Conservation (phyloP, 2,797 vertebrate genomes). For the Premnoplex brunnescens region DNA sequence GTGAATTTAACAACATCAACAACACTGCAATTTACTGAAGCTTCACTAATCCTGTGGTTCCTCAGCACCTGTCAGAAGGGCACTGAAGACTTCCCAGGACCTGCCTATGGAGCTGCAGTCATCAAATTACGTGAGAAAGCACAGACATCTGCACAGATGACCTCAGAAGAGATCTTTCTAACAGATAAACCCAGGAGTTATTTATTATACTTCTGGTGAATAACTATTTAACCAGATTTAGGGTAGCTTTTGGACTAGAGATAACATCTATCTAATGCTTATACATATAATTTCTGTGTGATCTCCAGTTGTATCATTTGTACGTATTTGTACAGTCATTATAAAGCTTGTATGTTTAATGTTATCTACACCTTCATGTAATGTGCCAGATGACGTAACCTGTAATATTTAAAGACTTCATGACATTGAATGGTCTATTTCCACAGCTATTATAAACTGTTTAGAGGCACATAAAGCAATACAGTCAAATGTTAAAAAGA, state of each 20-base stretch:
- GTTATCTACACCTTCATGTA: slow-evolving; percentile 5
- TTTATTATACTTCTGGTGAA: slow-evolving; percentile 41
- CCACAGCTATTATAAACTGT: slow-evolving; percentile 35
- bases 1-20: background rate
- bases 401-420: background rate
- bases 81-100: slow-evolving; percentile 11
- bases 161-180: slow-evolving; percentile 42
- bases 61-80: slow-evolving; percentile 47
- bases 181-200: slow-evolving; percentile 51
- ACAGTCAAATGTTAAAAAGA: background rate
- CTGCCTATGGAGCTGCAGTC: slow-evolving; percentile 12
- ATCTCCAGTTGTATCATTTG: slow-evolving; percentile 42
- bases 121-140: slow-evolving; percentile 47
- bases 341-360: background rate
- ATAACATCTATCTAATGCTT: slow-evolving; percentile 47
- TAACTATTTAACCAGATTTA: slow-evolving; percentile 47
- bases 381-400: slow-evolving; percentile 13
- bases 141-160: slow-evolving; percentile 44
- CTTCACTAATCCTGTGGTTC: slow-evolving; percentile 27
- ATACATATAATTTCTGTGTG: slow-evolving; percentile 34
- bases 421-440: slow-evolving; percentile 43
- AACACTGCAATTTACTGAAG: background rate
- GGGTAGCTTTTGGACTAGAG: background rate
- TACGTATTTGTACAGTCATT: slow-evolving; percentile 43
- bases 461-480: slow-evolving; percentile 56